Conservation (phyloP, 2,888 invertebrate genomes). For the Adelphocoris suturalis region DNA sequence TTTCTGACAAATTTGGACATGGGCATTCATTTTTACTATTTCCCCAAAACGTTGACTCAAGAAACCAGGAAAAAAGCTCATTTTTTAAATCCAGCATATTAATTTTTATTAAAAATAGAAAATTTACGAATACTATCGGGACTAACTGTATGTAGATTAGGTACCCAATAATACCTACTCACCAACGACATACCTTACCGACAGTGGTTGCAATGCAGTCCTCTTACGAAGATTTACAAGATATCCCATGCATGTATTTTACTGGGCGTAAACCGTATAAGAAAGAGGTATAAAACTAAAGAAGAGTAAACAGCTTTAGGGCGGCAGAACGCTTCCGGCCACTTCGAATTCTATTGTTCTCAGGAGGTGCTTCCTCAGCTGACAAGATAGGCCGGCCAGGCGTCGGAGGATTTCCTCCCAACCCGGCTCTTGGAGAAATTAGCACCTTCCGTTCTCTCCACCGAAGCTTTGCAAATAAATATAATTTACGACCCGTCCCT, state of each 20-base stretch:
- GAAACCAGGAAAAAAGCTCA: too few species aligned
- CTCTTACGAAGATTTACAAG: background rate
- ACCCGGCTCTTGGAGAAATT: background rate
- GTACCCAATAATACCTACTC: too few species aligned
- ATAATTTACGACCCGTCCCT: background rate
- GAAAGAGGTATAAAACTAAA: background rate
- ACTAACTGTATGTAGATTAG: too few species aligned
- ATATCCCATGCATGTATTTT: background rate
- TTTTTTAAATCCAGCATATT: too few species aligned
- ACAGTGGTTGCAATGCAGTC: too few species aligned
- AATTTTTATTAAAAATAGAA: too few species aligned
- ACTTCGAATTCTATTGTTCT: conserved; percentile 5
- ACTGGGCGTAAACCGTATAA: background rate
- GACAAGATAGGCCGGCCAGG: conserved; percentile 2
- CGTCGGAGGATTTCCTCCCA: conserved; percentile 16
- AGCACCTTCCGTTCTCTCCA: conserved; percentile 1
- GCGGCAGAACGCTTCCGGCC: background rate
- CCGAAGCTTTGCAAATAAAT: background rate
- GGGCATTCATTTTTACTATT: too few species aligned
- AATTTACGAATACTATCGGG: too few species aligned
- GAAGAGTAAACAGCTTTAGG: conserved; percentile 15
- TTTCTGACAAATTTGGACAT: too few species aligned
- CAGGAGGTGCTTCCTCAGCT: background rate
- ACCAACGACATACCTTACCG: too few species aligned
- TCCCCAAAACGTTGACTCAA: too few species aligned